Evolutionary conservation across 2,113 vertebrate species (phyloP).

Genomic region (Dicaeum eximium): DNA sequence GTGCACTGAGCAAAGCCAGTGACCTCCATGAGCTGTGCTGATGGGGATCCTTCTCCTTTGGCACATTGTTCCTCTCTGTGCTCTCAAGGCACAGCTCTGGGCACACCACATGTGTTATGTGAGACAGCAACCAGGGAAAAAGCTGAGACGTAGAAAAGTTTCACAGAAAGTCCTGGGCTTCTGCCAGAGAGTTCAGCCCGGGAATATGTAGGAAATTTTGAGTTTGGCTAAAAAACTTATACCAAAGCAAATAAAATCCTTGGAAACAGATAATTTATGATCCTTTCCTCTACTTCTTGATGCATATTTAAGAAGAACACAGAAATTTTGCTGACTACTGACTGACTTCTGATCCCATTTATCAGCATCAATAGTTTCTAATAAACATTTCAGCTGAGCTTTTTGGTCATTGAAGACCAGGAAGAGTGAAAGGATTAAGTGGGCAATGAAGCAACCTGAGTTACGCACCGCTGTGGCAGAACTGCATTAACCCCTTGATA

Average conservation of each 20-base stretch:
- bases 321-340: neutral
- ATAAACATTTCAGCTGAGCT: neutral
- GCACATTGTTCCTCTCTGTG: fast-evolving
- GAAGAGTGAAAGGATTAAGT: neutral
- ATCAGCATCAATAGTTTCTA: neutral
- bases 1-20: neutral
- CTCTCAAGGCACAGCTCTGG: neutral
- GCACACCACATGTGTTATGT: fast-evolving
- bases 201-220: neutral
- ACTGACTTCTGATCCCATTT: neutral
- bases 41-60: neutral
- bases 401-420: neutral
- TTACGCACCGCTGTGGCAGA: fast-evolving
- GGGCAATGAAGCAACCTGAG: neutral
- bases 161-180: neutral
- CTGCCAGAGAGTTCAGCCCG: neutral
- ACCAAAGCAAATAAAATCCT: neutral
- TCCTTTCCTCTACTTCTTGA: neutral
- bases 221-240: neutral
- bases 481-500: neutral
- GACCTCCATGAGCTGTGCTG: neutral
- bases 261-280: neutral
- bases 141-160: neutral
- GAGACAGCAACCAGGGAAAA: neutral
- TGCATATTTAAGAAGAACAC: neutral